These are phyloP conservation scores for Madoqua kirkii DNA, from an alignment of 2,113 vertebrate genomes.

Conservation along the genomic window DNA sequence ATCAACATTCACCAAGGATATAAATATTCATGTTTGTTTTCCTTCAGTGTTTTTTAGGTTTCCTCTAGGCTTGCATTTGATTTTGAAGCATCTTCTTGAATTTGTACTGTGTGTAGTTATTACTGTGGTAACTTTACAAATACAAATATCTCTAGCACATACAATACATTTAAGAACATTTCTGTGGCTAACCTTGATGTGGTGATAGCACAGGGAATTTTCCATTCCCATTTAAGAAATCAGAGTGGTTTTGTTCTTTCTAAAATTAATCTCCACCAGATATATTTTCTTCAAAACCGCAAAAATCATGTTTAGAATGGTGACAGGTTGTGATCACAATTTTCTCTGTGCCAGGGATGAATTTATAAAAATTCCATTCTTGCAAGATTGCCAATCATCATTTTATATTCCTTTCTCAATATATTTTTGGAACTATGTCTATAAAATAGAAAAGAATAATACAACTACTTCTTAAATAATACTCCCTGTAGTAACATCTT, in stretches of 20 bases:
- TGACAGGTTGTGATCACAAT: slow-evolving; percentile 70
- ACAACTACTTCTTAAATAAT: not conserved
- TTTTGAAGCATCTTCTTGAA: not conserved
- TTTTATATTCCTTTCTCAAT: slow-evolving; percentile 42
- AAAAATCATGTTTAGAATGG: slow-evolving; percentile 57
- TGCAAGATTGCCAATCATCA: slow-evolving; percentile 46
- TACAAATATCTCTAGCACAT: not conserved
- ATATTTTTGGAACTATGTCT: slow-evolving; percentile 15
- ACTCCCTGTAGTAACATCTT: not conserved
- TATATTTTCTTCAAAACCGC: slow-evolving; percentile 58
- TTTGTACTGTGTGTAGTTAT: not conserved
- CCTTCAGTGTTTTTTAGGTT: slow-evolving; percentile 30
- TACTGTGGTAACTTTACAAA: slow-evolving; percentile 13
- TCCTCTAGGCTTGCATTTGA: not conserved
- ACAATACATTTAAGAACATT: not conserved
- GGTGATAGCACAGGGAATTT: slow-evolving; percentile 7
- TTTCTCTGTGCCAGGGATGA: slow-evolving; percentile 56
- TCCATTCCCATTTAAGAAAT: slow-evolving; percentile 46
- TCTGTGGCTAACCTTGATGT: slow-evolving; percentile 28
- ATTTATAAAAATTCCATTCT: slow-evolving; percentile 57
- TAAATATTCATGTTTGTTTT: slow-evolving; percentile 12
- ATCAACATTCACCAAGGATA: not conserved
- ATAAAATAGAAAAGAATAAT: not conserved
- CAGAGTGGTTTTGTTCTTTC: slow-evolving; percentile 35
- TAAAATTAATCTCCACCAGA: slow-evolving; percentile 60